These are phyloP conservation scores for Oegoconia quadripuncta DNA, from an alignment of 2,888 invertebrate genomes.

Conservation along the genomic window DNA sequence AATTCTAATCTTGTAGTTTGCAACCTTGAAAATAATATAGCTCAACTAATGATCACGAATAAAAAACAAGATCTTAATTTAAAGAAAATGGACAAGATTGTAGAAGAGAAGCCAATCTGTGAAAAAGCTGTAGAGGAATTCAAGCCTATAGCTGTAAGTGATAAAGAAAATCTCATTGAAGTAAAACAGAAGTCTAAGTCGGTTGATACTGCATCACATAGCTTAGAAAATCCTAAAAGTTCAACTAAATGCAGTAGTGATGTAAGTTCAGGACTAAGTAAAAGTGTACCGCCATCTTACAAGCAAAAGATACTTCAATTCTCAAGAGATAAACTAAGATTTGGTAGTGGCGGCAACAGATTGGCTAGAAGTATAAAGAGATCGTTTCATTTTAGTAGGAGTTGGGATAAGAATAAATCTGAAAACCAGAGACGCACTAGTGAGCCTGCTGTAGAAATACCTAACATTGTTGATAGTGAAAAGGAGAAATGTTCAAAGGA, in stretches of 20 bases:
- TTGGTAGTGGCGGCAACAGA: slow-evolving; percentile 68
- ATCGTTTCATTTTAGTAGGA: slow-evolving; percentile 69
- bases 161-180: slow-evolving; percentile 33
- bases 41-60: slow-evolving; percentile 60
- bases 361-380: slow-evolving; percentile 71
- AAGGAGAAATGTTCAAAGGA: slow-evolving; percentile 58
- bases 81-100: slow-evolving; percentile 68
- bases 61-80: slow-evolving; percentile 51
- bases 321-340: slow-evolving; percentile 68
- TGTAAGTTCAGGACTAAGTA: slow-evolving; percentile 64
- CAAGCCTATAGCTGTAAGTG: slow-evolving; percentile 24
- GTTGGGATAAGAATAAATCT: slow-evolving; percentile 66
- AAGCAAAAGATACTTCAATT: slow-evolving; percentile 73
- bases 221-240: slow-evolving; percentile 66
- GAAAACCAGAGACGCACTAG: slow-evolving; percentile 64
- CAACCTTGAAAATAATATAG: slow-evolving; percentile 73
- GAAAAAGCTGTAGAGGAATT: slow-evolving; percentile 35
- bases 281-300: slow-evolving; percentile 74
- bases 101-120: slow-evolving; percentile 55
- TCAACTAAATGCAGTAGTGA: slow-evolving; percentile 65
- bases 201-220: slow-evolving; percentile 66
- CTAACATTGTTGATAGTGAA: slow-evolving; percentile 42
- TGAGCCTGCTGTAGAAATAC: slow-evolving; percentile 61
- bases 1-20: slow-evolving; percentile 72
- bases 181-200: slow-evolving; percentile 53